A percentile compares a stretch with the other conserved stretches of the same genome.
phyloP scores from a whole-genome alignment of 2,888 invertebrate species.

The Lithophane semibrunnea region DNA sequence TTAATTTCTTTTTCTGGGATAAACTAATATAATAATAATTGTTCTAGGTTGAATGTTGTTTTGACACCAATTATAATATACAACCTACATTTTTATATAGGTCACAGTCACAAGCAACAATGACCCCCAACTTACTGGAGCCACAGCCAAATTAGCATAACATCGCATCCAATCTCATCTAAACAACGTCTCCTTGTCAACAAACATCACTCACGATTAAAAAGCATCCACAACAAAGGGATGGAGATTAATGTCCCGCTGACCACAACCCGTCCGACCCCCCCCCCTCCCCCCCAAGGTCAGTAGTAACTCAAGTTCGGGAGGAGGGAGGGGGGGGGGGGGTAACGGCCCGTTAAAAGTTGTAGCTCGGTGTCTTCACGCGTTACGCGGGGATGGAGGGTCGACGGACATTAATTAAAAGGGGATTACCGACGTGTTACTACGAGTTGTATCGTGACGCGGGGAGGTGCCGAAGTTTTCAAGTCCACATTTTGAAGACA shows the following conservation, averaged over 20 bases:
- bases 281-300: slow-evolving; percentile 19
- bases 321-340: background rate
- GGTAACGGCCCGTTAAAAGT: slow-evolving; percentile 50
- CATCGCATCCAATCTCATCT: slow-evolving; percentile 24
- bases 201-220: slow-evolving; percentile 62
- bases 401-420: slow-evolving; percentile 49
- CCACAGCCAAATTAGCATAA: slow-evolving; percentile 13
- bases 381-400: slow-evolving; percentile 1
- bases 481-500: no score
- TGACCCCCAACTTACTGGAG: background rate
- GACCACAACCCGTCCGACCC: slow-evolving; percentile 32
- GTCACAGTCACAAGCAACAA: slow-evolving; percentile 17
- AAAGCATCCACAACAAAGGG: slow-evolving; percentile 53
- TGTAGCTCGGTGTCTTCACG: slow-evolving; percentile 40
- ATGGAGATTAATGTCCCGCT: slow-evolving; percentile 55
- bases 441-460: background rate
- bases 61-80: background rate
- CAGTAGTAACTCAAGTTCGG: slow-evolving; percentile 36
- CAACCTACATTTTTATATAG: background rate
- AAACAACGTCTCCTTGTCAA: slow-evolving; percentile 37
- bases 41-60: background rate
- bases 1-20: no score
- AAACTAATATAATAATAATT: no score
- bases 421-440: slow-evolving; percentile 36
- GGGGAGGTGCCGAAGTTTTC: background rate